Evolutionary conservation across 2,888 invertebrate species (phyloP), one percentile per base, ranked within the genome.

Genomic region (Helobdella robusta): DNA sequence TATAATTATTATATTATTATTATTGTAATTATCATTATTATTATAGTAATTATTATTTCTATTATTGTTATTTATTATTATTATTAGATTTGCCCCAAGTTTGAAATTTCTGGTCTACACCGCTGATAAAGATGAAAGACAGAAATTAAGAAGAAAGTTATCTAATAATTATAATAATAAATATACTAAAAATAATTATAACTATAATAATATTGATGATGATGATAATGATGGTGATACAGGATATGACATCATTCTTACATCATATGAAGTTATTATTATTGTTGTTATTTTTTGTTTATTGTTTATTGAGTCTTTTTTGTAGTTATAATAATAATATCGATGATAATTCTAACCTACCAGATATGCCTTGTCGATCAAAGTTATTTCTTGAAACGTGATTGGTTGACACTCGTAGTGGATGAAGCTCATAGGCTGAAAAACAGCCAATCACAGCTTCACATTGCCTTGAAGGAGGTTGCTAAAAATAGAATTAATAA

Each of bases 391-490:
- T 68, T 68, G 20, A 68, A 68, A 15, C 59, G 74, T 36, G 59
- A 69, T 4, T 78, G 77, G 78, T 67, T 73, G 65, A 66, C 73
- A 4, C 66, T 79, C 34, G 73, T 77, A 8, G 77, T 79, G 8
- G 79, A 79, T 68, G 78, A 79, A 66, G 78, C 75, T 28, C 79
- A 79, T 66, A 70, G 79, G 48, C 73, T 79, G 52, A 79, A 79
- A 69, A 79, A 79, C 70, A 69, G 72, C 25, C 72, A 77, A 59
- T 78, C 79, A 4, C 68, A 75, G 54, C 73, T 80, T 44, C 75
- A 78, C 67, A 71, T 72, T 63, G 73, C 74, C 3, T 67, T 79
- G n/a, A 63, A 69, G 20, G 68, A 73, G 71, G 78, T 78, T 56
- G 66, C 34, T 63, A n/a, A n/a, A 2, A 18, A 8, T 61, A 8